Percentiles rank a stretch among this genome's conserved stretches.
Conservation (phyloP, 2,888 invertebrate genomes). For the Torymus texanus region DNA sequence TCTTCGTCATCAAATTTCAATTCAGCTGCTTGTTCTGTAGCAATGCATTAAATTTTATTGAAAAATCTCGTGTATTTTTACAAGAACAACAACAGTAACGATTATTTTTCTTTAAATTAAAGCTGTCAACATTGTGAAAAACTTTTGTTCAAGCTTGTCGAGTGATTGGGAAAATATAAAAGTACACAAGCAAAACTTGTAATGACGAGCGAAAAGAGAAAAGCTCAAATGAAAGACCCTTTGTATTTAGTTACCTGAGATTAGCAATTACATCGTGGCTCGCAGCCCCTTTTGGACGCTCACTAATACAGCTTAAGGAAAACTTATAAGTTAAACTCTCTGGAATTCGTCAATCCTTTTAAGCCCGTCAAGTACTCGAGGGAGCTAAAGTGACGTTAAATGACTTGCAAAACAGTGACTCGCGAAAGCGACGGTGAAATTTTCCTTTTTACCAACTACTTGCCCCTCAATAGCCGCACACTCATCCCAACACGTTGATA, state of each 20-base stretch:
- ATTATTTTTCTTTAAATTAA: no score
- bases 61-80: no score
- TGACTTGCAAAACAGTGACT: conserved; percentile 33
- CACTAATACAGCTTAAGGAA: conserved; percentile 18
- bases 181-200: no score
- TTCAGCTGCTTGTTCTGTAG: not conserved
- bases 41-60: no score
- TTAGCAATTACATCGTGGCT: conserved; percentile 14
- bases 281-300: conserved; percentile 16
- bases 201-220: no score
- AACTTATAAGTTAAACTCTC: conserved; percentile 31
- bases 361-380: conserved; percentile 11
- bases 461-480: no score
- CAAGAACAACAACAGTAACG: no score
- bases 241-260: not conserved
- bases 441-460: conserved; percentile 2
- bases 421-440: not conserved
- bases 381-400: conserved; percentile 30
- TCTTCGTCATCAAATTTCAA: not conserved
- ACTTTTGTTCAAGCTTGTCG: no score
- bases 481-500: no score
- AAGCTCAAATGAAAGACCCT: no score
- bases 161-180: no score
- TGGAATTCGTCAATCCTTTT: conserved; percentile 33
- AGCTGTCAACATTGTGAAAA: no score